Evolutionary conservation across 2,113 vertebrate genomes (phyloP).

Genomic region (Dendropsophus ebraccatus): DNA sequence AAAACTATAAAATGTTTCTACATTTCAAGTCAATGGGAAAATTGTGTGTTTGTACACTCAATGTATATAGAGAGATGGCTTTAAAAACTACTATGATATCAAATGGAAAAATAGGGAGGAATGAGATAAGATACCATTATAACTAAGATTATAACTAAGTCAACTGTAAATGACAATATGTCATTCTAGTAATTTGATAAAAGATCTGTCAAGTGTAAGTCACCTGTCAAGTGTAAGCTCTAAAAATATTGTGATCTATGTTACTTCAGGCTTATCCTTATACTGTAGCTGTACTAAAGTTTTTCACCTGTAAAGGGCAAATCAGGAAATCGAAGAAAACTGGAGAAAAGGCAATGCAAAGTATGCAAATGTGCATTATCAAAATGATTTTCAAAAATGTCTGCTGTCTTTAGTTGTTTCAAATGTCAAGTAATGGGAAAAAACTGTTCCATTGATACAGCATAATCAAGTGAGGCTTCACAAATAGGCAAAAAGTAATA

Average conservation of each 20-base stretch:
- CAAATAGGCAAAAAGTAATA: not conserved
- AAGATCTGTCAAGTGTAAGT: too few relatives aligned
- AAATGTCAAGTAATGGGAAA: not conserved
- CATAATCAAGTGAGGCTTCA: not conserved
- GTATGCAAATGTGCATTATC: not conserved
- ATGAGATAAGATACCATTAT: too few relatives aligned
- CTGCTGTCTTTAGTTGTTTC: not conserved
- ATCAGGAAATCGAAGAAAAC: not conserved
- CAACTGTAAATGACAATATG: too few relatives aligned
- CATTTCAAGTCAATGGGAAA: too few relatives aligned
- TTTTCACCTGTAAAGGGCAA: not conserved
- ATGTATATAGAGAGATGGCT: too few relatives aligned
- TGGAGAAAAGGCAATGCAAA: not conserved
- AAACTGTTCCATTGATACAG: not conserved
- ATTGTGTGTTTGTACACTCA: too few relatives aligned
- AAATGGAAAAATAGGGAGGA: too few relatives aligned
- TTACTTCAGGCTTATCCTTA: too few relatives aligned
- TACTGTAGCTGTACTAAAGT: too few relatives aligned
- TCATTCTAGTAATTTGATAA: not conserved
- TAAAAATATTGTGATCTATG: too few relatives aligned
- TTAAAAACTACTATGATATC: not conserved
- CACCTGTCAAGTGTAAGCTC: too few relatives aligned
- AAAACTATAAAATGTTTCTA: too few relatives aligned
- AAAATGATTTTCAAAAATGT: not conserved
- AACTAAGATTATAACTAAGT: not conserved